Percentiles rank a stretch among this genome's conserved stretches.
Evolutionary conservation across 2,797 vertebrate species (phyloP).

Genomic region (Sparidentex hasta): DNA sequence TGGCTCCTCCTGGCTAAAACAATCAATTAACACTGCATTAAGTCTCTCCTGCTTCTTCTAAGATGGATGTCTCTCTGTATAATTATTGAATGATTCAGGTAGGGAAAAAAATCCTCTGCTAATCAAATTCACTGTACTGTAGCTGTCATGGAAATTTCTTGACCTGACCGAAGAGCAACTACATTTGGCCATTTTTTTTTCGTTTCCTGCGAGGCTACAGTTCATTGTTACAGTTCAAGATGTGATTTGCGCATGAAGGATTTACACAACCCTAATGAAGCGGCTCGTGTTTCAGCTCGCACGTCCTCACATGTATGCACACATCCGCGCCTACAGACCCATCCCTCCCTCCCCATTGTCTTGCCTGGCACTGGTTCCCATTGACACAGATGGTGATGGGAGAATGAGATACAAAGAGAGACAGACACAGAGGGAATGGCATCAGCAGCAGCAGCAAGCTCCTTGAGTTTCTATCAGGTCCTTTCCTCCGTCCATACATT

Average conservation of each 20-base stretch:
- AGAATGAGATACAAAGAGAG: constrained; percentile 47
- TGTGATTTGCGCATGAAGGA: not conserved
- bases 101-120: not conserved
- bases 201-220: not conserved
- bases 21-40: not conserved
- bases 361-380: constrained; percentile 63
- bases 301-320: constrained; percentile 29
- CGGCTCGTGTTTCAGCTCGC: constrained; percentile 17
- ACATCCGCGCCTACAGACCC: constrained; percentile 34
- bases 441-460: constrained; percentile 21
- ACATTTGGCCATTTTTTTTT: constrained; percentile 3
- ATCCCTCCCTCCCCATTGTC: constrained; percentile 51
- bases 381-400: constrained; percentile 63
- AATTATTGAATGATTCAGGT: not conserved
- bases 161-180: not conserved
- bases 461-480: constrained; percentile 34
- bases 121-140: not conserved
- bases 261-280: constrained; percentile 6
- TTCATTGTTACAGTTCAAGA: not conserved
- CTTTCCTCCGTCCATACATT: constrained; percentile 5
- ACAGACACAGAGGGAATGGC: constrained; percentile 37
- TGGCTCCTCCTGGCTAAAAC: not conserved
- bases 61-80: not conserved
- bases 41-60: not conserved
- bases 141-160: not conserved